A percentile compares a stretch with the other conserved stretches of the same genome.
Evolutionary conservation across 2,888 invertebrate genomes (phyloP).

Genomic region (Drosophila mettleri): DNA sequence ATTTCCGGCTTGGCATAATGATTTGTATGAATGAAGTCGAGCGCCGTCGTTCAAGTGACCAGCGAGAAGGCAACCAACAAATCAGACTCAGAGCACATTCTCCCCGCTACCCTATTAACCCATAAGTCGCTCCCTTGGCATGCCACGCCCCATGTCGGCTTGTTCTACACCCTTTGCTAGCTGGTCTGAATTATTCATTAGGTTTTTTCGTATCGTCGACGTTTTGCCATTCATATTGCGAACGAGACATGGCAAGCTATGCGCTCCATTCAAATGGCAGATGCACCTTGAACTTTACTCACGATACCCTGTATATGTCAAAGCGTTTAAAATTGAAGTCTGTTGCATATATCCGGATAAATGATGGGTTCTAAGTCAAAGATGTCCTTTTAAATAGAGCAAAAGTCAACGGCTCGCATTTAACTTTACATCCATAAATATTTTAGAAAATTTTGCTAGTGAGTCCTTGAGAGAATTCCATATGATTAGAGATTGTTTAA

Average conservation of each 20-base stretch:
- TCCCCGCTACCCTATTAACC: neutral
- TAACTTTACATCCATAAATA: too few relatives aligned
- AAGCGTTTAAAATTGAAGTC: neutral
- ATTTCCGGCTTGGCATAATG: conserved; percentile 75
- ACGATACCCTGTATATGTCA: conserved; percentile 9
- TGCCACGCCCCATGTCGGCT: neutral
- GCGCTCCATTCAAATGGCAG: conserved; percentile 9
- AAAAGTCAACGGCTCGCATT: neutral
- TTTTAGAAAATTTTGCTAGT: too few relatives aligned
- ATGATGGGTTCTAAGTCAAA: too few relatives aligned
- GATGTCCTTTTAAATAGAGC: neutral
- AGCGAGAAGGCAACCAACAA: conserved; percentile 34
- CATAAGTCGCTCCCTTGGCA: neutral
- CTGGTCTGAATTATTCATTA: conserved; percentile 73
- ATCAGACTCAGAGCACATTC: neutral
- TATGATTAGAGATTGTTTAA: too few relatives aligned
- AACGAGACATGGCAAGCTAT: conserved; percentile 15
- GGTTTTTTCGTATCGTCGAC: conserved; percentile 47
- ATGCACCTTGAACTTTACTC: conserved; percentile 54
- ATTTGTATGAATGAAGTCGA: conserved; percentile 71
- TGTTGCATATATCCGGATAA: neutral
- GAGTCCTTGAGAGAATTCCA: neutral
- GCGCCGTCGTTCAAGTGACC: conserved; percentile 59
- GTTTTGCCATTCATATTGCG: conserved; percentile 55
- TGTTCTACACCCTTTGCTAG: neutral